Evolutionary conservation across 2,888 invertebrate genomes (phyloP), one percentile per base, ranked within the genome.

Genomic region (Linhomoeus sp.): DNA sequence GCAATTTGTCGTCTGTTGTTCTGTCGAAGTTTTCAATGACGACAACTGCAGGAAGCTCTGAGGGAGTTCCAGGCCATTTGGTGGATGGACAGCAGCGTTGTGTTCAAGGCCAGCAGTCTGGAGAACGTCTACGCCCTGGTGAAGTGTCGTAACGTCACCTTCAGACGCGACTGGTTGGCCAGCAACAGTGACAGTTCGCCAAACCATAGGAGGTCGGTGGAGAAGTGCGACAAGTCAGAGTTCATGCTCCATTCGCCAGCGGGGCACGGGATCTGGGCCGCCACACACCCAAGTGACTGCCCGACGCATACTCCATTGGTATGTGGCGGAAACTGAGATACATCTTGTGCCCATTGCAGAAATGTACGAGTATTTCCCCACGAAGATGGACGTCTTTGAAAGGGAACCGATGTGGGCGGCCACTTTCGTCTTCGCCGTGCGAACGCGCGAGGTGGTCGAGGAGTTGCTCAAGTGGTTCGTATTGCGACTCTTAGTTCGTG

Each of bases 1-100:
- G n/a, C n/a, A n/a, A n/a, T n/a, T n/a, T n/a, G n/a, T n/a, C n/a
- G n/a, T n/a, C n/a, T n/a, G n/a, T n/a, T n/a, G n/a, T n/a, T n/a
- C n/a, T n/a, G n/a, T n/a, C n/a, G n/a, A n/a, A n/a, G n/a, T n/a
- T n/a, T n/a, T n/a, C n/a, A n/a, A n/a, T n/a, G n/a, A n/a, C n/a
- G n/a, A n/a, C n/a, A n/a, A n/a, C n/a, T 41, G 15, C 54, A 63
- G 64, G 58, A 60, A 41, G 61, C 62, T 1, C 48, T 65, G 5
- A 53, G 57, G 1, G 60, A 61, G 47, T 64, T 58, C 46, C 61
- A 61, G 17, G 58, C 62, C 45, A 57, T 65, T 23, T 58, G 61
- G 45, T 66, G 64, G 56, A 51, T 65, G 36, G 63, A 66, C 45
- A 53, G 61, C 9, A 56, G 57, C n/a, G 53, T 60, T 1, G 50